Conservation (phyloP, 2,888 invertebrate genomes). For the Tortricodes alternella region DNA sequence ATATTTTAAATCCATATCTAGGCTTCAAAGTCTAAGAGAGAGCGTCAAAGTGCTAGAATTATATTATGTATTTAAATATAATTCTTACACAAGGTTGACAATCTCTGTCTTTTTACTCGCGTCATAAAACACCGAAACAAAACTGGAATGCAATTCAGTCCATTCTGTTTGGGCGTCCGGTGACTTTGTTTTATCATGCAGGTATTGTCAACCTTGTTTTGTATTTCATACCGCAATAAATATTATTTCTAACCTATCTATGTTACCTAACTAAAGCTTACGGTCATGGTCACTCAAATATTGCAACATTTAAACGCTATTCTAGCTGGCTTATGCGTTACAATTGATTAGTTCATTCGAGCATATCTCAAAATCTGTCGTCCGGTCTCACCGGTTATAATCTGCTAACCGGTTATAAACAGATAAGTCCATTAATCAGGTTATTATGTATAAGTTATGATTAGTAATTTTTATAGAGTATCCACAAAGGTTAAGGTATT, state of each 20-base stretch:
- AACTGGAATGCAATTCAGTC: background rate
- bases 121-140: background rate
- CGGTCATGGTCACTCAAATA: slow-evolving; percentile 53
- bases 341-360: slow-evolving; percentile 18
- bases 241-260: slow-evolving; percentile 38
- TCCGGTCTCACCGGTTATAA: slow-evolving; percentile 17
- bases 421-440: slow-evolving; percentile 1
- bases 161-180: slow-evolving; percentile 11
- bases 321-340: slow-evolving; percentile 37
- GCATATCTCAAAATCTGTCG: background rate
- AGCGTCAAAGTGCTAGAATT: slow-evolving; percentile 39
- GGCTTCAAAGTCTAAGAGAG: slow-evolving; percentile 46
- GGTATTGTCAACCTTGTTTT: slow-evolving; percentile 33
- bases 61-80: slow-evolving; percentile 31
- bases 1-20: slow-evolving; percentile 34
- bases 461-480: background rate
- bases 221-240: slow-evolving; percentile 31
- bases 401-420: background rate
- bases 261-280: slow-evolving; percentile 63
- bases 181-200: slow-evolving; percentile 33
- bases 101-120: slow-evolving; percentile 30
- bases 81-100: slow-evolving; percentile 34
- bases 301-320: slow-evolving; percentile 39
- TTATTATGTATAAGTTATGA: background rate
- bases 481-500: background rate